Conservation (phyloP, 1,140 invertebrate species). For the Heliconius hewitsoni region DNA sequence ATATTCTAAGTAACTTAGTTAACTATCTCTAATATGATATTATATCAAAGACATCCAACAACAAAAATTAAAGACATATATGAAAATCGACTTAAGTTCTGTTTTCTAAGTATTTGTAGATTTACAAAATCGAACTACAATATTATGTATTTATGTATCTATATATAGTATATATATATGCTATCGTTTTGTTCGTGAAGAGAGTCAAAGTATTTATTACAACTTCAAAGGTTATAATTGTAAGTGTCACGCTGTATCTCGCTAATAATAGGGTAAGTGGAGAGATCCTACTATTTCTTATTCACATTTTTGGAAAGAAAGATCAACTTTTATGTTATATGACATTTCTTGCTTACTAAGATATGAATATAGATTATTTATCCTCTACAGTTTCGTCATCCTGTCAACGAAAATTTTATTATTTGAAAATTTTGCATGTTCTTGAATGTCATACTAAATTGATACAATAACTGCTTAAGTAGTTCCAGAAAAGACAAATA, state of each 20-base stretch:
- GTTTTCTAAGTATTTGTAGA: not conserved
- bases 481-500: not conserved
- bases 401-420: too few species aligned
- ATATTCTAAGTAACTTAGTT: not conserved
- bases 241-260: too few species aligned
- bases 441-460: not conserved
- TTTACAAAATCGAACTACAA: too few species aligned
- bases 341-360: not conserved
- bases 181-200: too few species aligned
- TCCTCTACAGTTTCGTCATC: too few species aligned
- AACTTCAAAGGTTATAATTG: too few species aligned
- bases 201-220: too few species aligned
- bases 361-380: too few species aligned
- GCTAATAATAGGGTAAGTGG: too few species aligned
- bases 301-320: not conserved
- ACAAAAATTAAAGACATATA: not conserved
- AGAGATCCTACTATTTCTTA: too few species aligned
- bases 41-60: not conserved
- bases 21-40: constrained; percentile 3
- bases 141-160: not conserved
- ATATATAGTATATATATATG: not conserved
- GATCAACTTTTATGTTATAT: not conserved
- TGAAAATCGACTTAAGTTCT: not conserved
- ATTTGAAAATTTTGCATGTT: too few species aligned
- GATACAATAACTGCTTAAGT: not conserved